These are phyloP conservation scores for Neotoma lepida DNA, from an alignment of 2,113 vertebrate genomes.

Conservation along the genomic window DNA sequence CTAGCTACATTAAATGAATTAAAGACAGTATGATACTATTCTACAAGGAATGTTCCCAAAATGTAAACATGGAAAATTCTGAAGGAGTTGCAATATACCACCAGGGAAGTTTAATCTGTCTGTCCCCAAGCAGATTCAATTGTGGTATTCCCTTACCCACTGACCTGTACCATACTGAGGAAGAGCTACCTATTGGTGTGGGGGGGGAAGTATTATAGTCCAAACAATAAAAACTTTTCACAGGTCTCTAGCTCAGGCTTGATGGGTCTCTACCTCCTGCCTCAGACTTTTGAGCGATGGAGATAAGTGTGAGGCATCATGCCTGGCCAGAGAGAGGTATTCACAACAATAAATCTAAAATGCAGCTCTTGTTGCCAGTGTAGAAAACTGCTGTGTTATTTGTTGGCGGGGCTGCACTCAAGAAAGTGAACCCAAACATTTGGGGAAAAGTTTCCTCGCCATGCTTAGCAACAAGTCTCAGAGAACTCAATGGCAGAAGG, in stretches of 20 bases:
- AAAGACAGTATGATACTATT: background rate
- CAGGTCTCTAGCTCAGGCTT: background rate
- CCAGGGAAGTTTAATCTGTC: background rate
- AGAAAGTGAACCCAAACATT: background rate
- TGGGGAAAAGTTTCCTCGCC: background rate
- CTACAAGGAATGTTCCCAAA: slow-evolving; percentile 15
- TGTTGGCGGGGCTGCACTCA: background rate
- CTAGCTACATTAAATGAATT: background rate
- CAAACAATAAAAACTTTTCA: background rate
- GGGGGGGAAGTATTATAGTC: background rate
- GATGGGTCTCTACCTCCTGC: background rate
- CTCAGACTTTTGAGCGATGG: background rate
- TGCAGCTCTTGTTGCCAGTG: background rate
- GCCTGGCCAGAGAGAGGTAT: background rate
- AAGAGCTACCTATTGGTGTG: background rate
- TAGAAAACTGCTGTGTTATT: background rate
- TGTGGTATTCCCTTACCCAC: background rate
- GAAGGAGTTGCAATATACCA: background rate
- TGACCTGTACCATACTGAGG: background rate
- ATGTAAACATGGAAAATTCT: background rate
- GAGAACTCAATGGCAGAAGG: background rate
- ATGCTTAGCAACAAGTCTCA: background rate
- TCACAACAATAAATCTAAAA: background rate
- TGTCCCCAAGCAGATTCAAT: background rate
- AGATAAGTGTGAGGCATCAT: background rate